phyloP scores from a whole-genome alignment of 2,797 vertebrate genomes.

The Odontamblyopus rebecca region DNA sequence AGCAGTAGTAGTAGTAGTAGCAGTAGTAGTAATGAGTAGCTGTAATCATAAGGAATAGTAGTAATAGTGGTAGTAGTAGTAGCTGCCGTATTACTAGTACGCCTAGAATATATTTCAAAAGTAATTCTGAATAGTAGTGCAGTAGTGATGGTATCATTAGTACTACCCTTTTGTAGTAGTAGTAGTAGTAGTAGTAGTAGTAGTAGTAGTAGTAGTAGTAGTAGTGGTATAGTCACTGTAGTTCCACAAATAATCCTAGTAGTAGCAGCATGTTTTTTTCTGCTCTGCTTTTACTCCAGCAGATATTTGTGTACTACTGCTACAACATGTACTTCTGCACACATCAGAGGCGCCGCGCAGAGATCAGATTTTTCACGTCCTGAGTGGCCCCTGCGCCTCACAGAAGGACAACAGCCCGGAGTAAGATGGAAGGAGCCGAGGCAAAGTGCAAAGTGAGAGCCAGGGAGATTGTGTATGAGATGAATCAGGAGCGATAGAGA shows the following conservation, averaged over 20 bases:
- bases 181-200: neutral
- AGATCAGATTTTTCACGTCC: neutral
- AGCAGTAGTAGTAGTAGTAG: neutral
- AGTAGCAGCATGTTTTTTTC: neutral
- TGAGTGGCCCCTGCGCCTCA: neutral
- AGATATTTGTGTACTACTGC: neutral
- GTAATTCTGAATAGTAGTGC: no score
- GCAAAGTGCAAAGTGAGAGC: constrained; percentile 10
- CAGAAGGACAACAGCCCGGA: constrained; percentile 11
- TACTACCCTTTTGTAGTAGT: no score
- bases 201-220: neutral
- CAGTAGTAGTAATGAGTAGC: no score
- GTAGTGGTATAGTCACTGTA: no score
- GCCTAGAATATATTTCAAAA: no score
- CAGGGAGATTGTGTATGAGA: constrained; percentile 52
- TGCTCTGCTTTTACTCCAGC: neutral
- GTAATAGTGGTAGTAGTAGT: no score
- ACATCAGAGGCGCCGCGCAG: no score
- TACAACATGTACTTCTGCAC: neutral
- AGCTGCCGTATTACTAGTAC: no score
- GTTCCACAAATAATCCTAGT: neutral
- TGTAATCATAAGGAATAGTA: no score
- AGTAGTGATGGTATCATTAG: no score
- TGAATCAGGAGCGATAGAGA: constrained; percentile 74
- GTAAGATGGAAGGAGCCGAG: constrained; percentile 4